Base-by-base conservation (phyloP, 2,888 invertebrate genomes). In the Thereva unica region DNA sequence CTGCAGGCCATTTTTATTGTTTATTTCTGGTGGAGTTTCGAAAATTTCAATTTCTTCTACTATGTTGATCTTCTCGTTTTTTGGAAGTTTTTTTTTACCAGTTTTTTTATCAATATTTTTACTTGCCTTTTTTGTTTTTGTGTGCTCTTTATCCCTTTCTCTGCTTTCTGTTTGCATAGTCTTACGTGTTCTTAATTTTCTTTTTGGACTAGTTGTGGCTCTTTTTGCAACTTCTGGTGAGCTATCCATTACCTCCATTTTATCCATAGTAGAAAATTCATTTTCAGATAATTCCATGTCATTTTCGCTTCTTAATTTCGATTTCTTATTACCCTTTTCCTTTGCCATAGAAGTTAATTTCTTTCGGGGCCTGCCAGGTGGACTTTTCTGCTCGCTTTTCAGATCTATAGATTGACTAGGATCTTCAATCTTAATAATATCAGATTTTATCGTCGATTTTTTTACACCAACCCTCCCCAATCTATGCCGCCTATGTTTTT, bases 141-240 rank as follows among this genome's bases (percentile, higher is more conserved):
- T n/a, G 42, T 35, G 41, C 42, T 9, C 1, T 10, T 40, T 41
- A 12, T 55, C 9, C 5, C 8, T 6, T 7, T 9, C 9, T 5
- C 35, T 56, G 23, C 35, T 56, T 42, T 41, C 42, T 55, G n/a
- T 41, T 55, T 10, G 12, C 23, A 6, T 38, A 38, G 40, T 35
- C 12, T 38, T 38, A 38, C 40, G n/a, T 54, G n/a, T n/a, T 54
- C 10, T 12, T 54, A 2, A 40, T 8, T 10, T 10, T 7, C 12
- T n/a, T 6, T 23, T 23, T 23, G 23, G 23, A 23, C 2, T 23
- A 23, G 23, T 23, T 23, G 23, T 23, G 23, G 23, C 23, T 23
- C 23, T 23, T 23, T 23, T 23, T 23, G 23, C 23, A 2, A 23
- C 23, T 23, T 23, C 23, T 23, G 23, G 23, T 23, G 23, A 23